These are phyloP conservation scores for Meliscaeva auricollis DNA, from an alignment of 2,888 invertebrate species.

Conservation along the genomic window DNA sequence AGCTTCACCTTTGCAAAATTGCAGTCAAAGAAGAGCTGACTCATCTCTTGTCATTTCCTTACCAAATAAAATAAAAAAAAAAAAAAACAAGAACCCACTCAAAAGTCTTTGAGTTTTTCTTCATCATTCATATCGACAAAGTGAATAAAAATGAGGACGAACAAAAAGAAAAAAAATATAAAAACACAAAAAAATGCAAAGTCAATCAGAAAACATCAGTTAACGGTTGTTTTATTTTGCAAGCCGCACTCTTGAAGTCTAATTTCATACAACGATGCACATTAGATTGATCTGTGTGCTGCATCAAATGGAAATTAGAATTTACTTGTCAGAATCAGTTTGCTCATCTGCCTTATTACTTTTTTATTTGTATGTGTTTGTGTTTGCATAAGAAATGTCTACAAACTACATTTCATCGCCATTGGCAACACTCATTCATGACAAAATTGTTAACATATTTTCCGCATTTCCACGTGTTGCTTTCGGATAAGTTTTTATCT, in stretches of 20 bases:
- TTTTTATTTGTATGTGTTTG: background rate
- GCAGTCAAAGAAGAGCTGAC: slow-evolving; percentile 23
- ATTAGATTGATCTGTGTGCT: slow-evolving; percentile 39
- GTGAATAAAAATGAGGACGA: slow-evolving; percentile 8
- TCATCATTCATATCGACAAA: slow-evolving; percentile 9
- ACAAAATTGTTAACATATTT: slow-evolving; percentile 39
- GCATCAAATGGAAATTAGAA: slow-evolving; percentile 33
- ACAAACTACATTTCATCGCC: slow-evolving; percentile 7
- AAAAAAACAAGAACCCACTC: slow-evolving; percentile 21
- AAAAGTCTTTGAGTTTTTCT: background rate
- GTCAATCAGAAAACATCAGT: slow-evolving; percentile 25
- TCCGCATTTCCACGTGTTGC: slow-evolving; percentile 67
- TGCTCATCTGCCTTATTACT: background rate
- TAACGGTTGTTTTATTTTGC: slow-evolving; percentile 22
- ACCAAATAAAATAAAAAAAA: background rate
- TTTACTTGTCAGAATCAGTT: slow-evolving; percentile 25
- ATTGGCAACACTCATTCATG: slow-evolving; percentile 42
- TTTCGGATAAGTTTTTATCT: slow-evolving; percentile 25
- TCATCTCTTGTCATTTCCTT: slow-evolving; percentile 8
- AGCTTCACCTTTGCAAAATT: slow-evolving; percentile 23
- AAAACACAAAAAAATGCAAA: slow-evolving; percentile 1
- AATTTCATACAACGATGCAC: slow-evolving; percentile 49
- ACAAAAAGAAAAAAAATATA: background rate
- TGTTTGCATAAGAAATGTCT: background rate
- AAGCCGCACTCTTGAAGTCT: slow-evolving; percentile 30